These are phyloP conservation scores for Macaca mulatta DNA, from an alignment of 2,113 vertebrate species.

Conservation along the genomic window DNA sequence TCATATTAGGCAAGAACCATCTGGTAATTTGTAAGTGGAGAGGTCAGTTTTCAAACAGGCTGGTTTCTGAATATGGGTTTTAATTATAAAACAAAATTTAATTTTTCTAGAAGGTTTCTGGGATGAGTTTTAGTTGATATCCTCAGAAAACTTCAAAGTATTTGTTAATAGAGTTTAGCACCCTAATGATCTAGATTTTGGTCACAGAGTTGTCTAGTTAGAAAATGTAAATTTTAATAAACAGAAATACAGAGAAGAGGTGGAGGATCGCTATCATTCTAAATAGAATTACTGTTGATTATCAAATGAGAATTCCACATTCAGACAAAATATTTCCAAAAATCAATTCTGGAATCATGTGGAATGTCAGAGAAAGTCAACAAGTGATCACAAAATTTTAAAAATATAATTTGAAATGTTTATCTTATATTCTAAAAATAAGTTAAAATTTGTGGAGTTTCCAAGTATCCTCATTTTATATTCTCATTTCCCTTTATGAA, in stretches of 20 bases:
- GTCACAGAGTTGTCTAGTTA: not conserved
- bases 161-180: not conserved
- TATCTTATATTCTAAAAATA: not conserved
- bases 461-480: conserved; percentile 18
- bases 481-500: not conserved
- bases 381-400: not conserved
- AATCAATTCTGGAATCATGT: not conserved
- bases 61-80: conserved; percentile 24
- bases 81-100: conserved; percentile 56
- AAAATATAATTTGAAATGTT: not conserved
- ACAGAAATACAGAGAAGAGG: not conserved
- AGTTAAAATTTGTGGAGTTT: not conserved
- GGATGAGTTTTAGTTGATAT: not conserved
- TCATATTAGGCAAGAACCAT: conserved; percentile 18
- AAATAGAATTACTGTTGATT: conserved; percentile 13
- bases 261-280: not conserved
- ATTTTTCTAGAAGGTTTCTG: not conserved
- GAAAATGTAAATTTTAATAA: not conserved
- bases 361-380: not conserved
- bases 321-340: not conserved
- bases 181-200: not conserved
- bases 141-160: not conserved
- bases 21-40: not conserved
- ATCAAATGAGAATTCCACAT: not conserved
- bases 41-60: conserved; percentile 49